Conservation (phyloP, 2,888 invertebrate genomes). For the Nomada ferruginata region DNA sequence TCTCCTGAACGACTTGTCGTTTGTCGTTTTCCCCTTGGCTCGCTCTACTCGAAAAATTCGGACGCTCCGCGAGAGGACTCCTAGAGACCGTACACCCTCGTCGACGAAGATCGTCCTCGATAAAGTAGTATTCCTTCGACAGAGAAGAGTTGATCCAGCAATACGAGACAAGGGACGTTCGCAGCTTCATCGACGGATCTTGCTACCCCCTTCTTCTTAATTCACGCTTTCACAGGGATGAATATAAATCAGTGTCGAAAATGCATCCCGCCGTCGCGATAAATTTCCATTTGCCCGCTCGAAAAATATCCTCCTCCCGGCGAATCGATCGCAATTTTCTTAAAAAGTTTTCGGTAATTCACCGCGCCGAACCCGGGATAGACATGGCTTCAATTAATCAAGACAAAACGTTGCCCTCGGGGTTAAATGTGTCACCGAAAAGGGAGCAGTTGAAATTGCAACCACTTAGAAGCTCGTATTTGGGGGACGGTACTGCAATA, state of each 20-base stretch:
- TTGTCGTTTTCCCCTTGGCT: slow-evolving; percentile 17
- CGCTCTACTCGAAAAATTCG: background rate
- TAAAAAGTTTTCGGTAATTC: background rate
- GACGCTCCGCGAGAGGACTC: background rate
- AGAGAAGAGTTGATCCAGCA: background rate
- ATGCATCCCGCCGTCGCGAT: slow-evolving; percentile 30
- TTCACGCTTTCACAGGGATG: slow-evolving; percentile 1
- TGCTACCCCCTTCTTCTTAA: slow-evolving; percentile 25
- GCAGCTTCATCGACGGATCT: no score
- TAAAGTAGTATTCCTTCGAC: background rate
- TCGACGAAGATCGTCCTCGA: slow-evolving; percentile 7
- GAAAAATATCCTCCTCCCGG: slow-evolving; percentile 21
- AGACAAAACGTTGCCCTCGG: background rate
- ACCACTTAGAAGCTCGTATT: slow-evolving; percentile 2
- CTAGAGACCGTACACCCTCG: background rate
- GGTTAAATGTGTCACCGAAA: slow-evolving; percentile 10
- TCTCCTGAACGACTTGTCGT: slow-evolving; percentile 2
- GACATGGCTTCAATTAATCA: background rate
- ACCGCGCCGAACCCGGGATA: background rate
- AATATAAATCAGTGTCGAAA: slow-evolving; percentile 37
- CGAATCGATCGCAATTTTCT: background rate
- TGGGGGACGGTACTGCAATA: background rate
- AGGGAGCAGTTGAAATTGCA: background rate
- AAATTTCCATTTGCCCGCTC: slow-evolving; percentile 45
- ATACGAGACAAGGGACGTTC: background rate